These are phyloP conservation scores for Leptoteleia sp. DNA, from an alignment of 1,140 invertebrate genomes.

Conservation along the genomic window DNA sequence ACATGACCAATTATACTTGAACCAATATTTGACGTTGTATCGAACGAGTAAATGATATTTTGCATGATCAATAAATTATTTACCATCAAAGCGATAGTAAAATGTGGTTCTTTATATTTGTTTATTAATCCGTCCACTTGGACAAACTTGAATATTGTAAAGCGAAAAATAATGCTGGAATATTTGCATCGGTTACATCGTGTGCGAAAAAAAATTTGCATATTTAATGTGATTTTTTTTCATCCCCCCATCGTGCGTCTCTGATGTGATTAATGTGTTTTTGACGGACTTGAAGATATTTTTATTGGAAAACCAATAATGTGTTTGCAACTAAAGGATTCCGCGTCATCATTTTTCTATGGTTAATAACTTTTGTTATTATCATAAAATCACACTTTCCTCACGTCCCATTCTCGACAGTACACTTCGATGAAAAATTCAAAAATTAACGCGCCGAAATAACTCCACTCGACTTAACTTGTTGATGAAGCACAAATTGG, in stretches of 20 bases:
- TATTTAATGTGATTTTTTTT: conserved; percentile 27
- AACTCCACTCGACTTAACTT: not conserved
- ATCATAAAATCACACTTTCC: conserved; percentile 28
- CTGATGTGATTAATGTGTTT: conserved; percentile 37
- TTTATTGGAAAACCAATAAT: conserved; percentile 46
- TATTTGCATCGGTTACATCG: no score
- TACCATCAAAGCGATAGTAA: conserved; percentile 2
- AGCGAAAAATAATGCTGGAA: no score
- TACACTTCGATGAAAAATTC: conserved; percentile 31
- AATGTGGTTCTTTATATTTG: not conserved
- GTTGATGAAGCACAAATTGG: conserved; percentile 7
- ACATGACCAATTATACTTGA: conserved; percentile 48
- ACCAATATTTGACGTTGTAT: conserved; percentile 43
- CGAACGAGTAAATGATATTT: conserved; percentile 37
- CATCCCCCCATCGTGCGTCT: not conserved
- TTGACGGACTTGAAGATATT: conserved; percentile 39
- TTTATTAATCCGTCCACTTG: conserved; percentile 1
- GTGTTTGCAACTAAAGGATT: conserved; percentile 18
- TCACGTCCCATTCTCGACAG: conserved; percentile 2
- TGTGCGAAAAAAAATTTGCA: conserved; percentile 4
- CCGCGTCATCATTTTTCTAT: conserved; percentile 40
- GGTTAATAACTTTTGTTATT: conserved; percentile 40
- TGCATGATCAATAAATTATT: conserved; percentile 33
- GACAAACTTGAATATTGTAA: not conserved
- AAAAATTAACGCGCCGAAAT: conserved; percentile 8